Evolutionary conservation across 2,888 invertebrate genomes (phyloP).

Genomic region (Leucozona laternaria): DNA sequence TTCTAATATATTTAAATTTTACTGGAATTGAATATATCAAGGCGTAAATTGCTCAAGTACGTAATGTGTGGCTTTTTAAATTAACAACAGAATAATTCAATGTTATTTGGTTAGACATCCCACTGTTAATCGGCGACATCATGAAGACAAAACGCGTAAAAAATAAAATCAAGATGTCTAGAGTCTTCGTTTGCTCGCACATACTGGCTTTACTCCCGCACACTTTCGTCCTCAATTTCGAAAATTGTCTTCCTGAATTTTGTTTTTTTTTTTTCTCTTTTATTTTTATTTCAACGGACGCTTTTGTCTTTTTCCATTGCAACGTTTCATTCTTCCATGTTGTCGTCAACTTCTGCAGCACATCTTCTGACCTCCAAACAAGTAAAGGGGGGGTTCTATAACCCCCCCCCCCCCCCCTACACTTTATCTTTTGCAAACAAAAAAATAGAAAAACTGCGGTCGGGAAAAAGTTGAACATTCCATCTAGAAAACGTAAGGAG

Average conservation of each 20-base stretch:
- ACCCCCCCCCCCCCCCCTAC: no score
- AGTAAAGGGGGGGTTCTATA: background rate
- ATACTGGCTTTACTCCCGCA: conserved; percentile 25
- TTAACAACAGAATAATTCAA: background rate
- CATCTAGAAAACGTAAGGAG: background rate
- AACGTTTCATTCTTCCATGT: conserved; percentile 63
- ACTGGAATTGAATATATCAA: no score
- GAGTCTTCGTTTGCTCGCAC: conserved; percentile 8
- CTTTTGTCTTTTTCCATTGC: conserved; percentile 59
- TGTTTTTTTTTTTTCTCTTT: background rate
- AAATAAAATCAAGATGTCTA: conserved; percentile 72
- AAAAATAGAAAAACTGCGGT: conserved; percentile 47
- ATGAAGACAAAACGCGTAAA: conserved; percentile 60
- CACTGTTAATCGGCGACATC: conserved; percentile 12
- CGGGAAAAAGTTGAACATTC: conserved; percentile 51
- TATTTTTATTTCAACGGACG: conserved; percentile 14
- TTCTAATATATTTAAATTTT: no score
- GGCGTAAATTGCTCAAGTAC: background rate
- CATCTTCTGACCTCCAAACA: conserved; percentile 66
- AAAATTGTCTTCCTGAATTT: conserved; percentile 39
- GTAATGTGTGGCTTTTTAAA: background rate
- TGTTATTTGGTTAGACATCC: background rate
- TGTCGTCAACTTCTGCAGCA: conserved; percentile 59
- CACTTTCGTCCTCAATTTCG: conserved; percentile 52
- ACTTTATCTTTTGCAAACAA: background rate